Evolutionary conservation across 2,888 invertebrate species (phyloP).

Genomic region (Imbricaverruca yamaguchii): DNA sequence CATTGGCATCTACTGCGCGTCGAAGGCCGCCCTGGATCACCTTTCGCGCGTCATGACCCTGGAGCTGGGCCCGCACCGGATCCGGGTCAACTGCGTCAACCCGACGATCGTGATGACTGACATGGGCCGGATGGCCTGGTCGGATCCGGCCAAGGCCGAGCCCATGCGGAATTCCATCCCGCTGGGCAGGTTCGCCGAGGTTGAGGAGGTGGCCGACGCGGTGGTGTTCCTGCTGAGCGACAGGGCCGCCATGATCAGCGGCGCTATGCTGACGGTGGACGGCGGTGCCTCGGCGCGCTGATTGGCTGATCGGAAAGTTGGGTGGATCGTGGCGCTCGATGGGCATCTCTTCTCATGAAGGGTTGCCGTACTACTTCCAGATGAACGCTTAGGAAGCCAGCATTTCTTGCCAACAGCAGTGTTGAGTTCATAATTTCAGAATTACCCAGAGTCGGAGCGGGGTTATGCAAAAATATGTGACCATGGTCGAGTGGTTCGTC

Average conservation of each 20-base stretch:
- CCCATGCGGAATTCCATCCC: constrained; percentile 56
- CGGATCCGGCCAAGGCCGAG: constrained; percentile 62
- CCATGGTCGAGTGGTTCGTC: too few species aligned
- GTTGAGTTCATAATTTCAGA: too few species aligned
- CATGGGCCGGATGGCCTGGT: constrained; percentile 79
- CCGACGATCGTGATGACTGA: constrained; percentile 92
- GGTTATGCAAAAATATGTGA: too few species aligned
- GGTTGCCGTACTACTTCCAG: too few species aligned
- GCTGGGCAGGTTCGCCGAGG: constrained; percentile 64
- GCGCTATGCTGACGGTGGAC: constrained; percentile 68
- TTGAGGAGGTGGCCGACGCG: constrained; percentile 69
- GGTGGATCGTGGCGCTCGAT: too few species aligned
- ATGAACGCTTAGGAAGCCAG: too few species aligned
- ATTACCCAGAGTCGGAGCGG: too few species aligned
- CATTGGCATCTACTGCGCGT: constrained; percentile 72
- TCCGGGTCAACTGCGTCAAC: constrained; percentile 85
- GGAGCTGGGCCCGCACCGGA: constrained; percentile 40
- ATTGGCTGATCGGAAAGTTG: too few species aligned
- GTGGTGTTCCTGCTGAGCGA: constrained; percentile 71
- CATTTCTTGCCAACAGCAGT: too few species aligned
- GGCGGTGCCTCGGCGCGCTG: constrained; percentile 54
- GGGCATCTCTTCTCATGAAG: too few species aligned
- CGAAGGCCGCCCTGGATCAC: constrained; percentile 83
- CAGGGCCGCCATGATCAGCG: constrained; percentile 71
- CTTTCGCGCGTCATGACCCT: constrained; percentile 69